These are phyloP conservation scores for Dreissena polymorpha DNA, from an alignment of 1,140 invertebrate genomes.

Conservation along the genomic window DNA sequence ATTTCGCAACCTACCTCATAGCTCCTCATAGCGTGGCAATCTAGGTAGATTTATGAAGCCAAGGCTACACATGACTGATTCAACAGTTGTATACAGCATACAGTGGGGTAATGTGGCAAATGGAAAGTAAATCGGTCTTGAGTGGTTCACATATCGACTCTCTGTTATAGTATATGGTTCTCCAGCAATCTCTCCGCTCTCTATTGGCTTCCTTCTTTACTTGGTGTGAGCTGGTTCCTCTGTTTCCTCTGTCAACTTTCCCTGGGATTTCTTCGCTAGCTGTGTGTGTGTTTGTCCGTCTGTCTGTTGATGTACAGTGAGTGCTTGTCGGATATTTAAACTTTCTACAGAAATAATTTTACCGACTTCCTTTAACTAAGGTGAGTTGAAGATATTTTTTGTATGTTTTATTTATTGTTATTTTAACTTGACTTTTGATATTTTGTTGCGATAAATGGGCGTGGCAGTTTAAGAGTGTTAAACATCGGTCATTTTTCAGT, in stretches of 20 bases:
- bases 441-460: no score
- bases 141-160: conserved; percentile 36
- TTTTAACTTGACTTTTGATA: no score
- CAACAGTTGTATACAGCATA: conserved; percentile 25
- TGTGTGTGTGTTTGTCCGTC: background rate
- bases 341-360: no score
- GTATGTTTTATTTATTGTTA: no score
- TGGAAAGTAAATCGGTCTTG: conserved; percentile 42
- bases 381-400: no score
- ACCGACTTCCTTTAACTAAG: no score
- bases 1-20: no score
- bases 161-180: background rate
- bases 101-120: conserved; percentile 31
- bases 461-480: no score
- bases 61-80: conserved; percentile 46
- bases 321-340: no score
- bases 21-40: background rate
- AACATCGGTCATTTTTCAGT: no score
- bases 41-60: conserved; percentile 34
- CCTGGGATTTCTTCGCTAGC: background rate
- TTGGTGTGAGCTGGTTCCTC: no score
- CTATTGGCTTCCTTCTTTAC: background rate
- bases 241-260: no score
- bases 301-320: background rate
- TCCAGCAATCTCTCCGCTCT: background rate